Conservation (phyloP, 92 coral and sea anemone species). For the Epizoanthus ramosus region DNA sequence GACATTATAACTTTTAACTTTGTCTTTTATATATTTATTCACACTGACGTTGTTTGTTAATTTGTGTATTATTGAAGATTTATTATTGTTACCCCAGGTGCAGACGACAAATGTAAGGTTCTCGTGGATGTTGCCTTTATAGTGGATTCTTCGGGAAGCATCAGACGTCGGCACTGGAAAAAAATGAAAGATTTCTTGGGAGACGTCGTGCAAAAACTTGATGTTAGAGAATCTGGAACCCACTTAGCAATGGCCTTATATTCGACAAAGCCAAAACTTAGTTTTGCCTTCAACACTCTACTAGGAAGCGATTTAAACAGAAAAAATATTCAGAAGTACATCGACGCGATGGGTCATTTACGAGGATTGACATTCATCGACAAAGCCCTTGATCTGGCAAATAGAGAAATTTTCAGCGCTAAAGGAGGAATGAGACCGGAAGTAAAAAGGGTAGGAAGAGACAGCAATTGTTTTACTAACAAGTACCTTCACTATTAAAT, state of each 20-base stretch:
- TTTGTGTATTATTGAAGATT: too few species aligned
- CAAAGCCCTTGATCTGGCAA: conserved; percentile 31
- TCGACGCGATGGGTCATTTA: conserved; percentile 33
- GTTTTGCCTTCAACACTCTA: conserved; percentile 22
- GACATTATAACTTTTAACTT: too few species aligned
- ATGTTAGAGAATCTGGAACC: conserved; percentile 19
- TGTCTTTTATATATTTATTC: too few species aligned
- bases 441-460: conserved; percentile 63
- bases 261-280: conserved; percentile 2
- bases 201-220: conserved; percentile 22
- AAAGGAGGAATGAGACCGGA: conserved; percentile 51
- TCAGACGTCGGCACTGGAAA: conserved; percentile 32
- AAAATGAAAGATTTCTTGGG: conserved; percentile 34
- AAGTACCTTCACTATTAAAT: too few species aligned
- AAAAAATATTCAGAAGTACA: not conserved
- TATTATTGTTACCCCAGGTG: not conserved
- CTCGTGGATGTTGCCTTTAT: conserved; percentile 25
- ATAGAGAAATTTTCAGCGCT: conserved; percentile 24
- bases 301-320: conserved; percentile 24
- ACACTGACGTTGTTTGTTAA: too few species aligned
- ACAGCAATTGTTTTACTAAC: not conserved
- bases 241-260: conserved; percentile 29
- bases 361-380: conserved; percentile 36
- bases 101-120: not conserved
- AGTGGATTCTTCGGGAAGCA: conserved; percentile 41